Evolutionary conservation across 2,888 invertebrate genomes (phyloP).

Genomic region (Hydrotaea cyrtoneurina): DNA sequence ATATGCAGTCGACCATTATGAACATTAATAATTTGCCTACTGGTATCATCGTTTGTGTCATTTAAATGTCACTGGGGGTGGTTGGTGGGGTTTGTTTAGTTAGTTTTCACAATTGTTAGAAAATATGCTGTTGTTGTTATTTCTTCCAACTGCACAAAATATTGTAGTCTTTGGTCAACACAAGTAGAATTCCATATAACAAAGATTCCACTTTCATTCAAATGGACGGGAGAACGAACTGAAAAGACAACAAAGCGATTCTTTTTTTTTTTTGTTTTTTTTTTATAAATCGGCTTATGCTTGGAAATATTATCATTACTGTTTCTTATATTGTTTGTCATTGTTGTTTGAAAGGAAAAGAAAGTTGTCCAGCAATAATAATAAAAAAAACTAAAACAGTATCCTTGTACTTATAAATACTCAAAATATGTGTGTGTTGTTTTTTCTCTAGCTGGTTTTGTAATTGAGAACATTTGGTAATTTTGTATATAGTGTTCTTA

Average conservation of each 20-base stretch:
- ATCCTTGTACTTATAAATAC: not conserved
- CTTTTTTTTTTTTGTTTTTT: slow-evolving; percentile 10
- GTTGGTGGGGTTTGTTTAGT: not conserved
- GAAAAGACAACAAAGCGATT: not conserved
- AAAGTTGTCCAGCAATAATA: not conserved
- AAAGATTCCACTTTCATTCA: not conserved
- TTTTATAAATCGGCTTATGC: slow-evolving; percentile 28
- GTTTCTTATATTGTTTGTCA: slow-evolving; percentile 3
- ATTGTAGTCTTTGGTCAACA: not conserved
- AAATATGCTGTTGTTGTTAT: not conserved
- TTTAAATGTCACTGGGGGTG: no score
- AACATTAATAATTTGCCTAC: no score
- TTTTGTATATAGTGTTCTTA: no score
- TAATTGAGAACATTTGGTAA: not conserved
- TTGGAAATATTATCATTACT: not conserved
- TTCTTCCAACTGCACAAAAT: not conserved
- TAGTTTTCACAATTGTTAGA: slow-evolving; percentile 29
- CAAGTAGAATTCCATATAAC: not conserved
- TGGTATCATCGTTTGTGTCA: no score
- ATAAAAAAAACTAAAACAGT: not conserved
- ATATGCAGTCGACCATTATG: no score
- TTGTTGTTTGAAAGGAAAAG: not conserved
- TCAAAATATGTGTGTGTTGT: not conserved
- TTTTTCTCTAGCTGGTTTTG: no score
- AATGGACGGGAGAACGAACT: not conserved